Conservation (phyloP, 2,888 invertebrate genomes). For the Rugalucina vietnamica region DNA sequence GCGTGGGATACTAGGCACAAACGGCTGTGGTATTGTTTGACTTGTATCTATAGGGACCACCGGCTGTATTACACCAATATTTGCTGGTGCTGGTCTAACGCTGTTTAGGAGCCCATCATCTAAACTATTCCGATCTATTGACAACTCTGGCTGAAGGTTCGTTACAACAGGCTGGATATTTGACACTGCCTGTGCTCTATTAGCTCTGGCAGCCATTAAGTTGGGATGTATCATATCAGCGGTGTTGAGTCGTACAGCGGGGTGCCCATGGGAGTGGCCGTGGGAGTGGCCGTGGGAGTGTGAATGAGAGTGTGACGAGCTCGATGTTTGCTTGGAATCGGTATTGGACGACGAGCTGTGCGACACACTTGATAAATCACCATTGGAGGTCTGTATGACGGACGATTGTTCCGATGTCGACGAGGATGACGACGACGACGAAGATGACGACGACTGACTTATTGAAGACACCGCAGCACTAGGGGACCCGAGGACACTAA, state of each 20-base stretch:
- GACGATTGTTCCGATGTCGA: not conserved
- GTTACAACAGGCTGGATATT: not conserved
- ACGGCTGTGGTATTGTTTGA: too few species aligned
- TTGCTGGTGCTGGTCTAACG: too few species aligned
- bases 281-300: too few species aligned
- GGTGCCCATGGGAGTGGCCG: not conserved
- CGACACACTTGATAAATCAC: not conserved
- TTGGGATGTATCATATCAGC: not conserved
- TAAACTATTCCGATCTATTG: not conserved
- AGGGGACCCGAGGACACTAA: not conserved
- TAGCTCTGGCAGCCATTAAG: not conserved
- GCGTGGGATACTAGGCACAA: too few species aligned
- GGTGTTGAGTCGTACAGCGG: not conserved
- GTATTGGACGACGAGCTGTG: not conserved
- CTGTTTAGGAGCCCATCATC: too few species aligned
- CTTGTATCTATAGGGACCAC: too few species aligned
- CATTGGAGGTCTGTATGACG: not conserved
- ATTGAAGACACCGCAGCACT: not conserved
- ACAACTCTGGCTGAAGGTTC: not conserved
- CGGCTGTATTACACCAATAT: too few species aligned
- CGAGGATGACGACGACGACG: not conserved
- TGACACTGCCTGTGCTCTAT: not conserved
- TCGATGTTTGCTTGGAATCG: not conserved
- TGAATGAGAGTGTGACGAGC: not conserved
- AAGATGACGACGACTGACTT: not conserved